Evolutionary conservation across 2,113 vertebrate species (phyloP).

Genomic region (Vidua chalybeata): DNA sequence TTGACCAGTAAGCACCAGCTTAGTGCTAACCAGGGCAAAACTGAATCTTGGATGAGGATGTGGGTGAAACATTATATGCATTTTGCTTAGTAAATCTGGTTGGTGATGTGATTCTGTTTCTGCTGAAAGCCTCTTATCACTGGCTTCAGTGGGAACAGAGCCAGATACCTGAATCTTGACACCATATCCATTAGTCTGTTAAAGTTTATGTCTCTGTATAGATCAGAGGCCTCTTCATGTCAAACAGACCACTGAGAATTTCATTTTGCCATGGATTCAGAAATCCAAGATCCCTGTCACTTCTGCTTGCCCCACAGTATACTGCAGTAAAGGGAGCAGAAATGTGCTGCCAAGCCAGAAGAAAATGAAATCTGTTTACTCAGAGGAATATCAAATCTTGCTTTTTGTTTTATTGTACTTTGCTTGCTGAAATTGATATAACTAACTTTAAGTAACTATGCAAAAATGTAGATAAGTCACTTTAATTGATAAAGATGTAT

Average conservation of each 20-base stretch:
- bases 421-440: background rate
- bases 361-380: background rate
- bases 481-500: constrained; percentile 26
- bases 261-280: background rate
- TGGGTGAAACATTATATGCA: background rate
- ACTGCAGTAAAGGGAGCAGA: background rate
- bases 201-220: constrained; percentile 1
- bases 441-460: constrained; percentile 32
- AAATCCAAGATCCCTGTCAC: background rate
- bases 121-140: background rate
- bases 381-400: background rate
- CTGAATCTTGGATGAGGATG: constrained; percentile 1
- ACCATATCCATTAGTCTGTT: background rate
- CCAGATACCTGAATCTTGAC: background rate
- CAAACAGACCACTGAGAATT: background rate
- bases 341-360: background rate
- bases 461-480: constrained; percentile 1
- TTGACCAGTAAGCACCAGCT: background rate
- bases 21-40: background rate
- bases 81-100: constrained; percentile 9
- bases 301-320: background rate
- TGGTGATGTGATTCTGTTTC: background rate
- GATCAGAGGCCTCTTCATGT: background rate
- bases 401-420: constrained; percentile 4
- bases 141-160: background rate